Conservation (phyloP, 1,140 invertebrate genomes). For the Drosophila varians region DNA sequence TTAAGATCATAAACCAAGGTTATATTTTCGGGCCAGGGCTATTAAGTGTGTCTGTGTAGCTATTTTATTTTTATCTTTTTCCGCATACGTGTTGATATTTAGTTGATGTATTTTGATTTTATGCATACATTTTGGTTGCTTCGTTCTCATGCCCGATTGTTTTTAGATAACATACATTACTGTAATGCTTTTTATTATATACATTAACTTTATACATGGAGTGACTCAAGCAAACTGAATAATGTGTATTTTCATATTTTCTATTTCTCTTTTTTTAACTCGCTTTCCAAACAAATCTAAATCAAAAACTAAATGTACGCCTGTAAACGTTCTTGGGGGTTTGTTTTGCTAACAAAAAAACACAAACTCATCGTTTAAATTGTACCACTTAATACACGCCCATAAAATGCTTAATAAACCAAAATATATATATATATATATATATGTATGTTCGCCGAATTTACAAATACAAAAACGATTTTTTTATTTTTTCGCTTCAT, state of each 20-base stretch:
- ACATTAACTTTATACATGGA: slow-evolving; percentile 43
- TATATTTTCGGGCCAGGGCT: slow-evolving; percentile 31
- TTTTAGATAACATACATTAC: slow-evolving; percentile 39
- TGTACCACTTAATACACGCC: slow-evolving; percentile 43
- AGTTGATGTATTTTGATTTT: slow-evolving; percentile 45
- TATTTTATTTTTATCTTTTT: slow-evolving; percentile 38
- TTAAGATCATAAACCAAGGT: slow-evolving; percentile 39
- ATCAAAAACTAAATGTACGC: slow-evolving; percentile 65
- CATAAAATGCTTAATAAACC: slow-evolving; percentile 64
- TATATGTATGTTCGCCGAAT: slow-evolving; percentile 19
- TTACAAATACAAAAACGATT: slow-evolving; percentile 26
- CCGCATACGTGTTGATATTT: slow-evolving; percentile 32
- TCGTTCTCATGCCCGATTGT: slow-evolving; percentile 42
- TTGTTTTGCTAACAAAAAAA: slow-evolving; percentile 73
- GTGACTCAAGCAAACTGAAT: slow-evolving; percentile 71
- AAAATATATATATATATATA: slow-evolving; percentile 30
- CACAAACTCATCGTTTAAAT: slow-evolving; percentile 54
- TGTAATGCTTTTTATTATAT: slow-evolving; percentile 43
- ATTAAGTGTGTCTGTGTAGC: slow-evolving; percentile 23
- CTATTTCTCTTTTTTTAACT: slow-evolving; percentile 82
- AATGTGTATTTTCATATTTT: slow-evolving; percentile 79
- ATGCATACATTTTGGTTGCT: slow-evolving; percentile 40
- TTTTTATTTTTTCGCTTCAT: slow-evolving; percentile 17
- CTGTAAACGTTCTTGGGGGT: slow-evolving; percentile 76
- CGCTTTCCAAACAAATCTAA: slow-evolving; percentile 61